These are phyloP conservation scores for Nesospiza acunhae DNA, from an alignment of 2,113 vertebrate genomes.

Conservation along the genomic window DNA sequence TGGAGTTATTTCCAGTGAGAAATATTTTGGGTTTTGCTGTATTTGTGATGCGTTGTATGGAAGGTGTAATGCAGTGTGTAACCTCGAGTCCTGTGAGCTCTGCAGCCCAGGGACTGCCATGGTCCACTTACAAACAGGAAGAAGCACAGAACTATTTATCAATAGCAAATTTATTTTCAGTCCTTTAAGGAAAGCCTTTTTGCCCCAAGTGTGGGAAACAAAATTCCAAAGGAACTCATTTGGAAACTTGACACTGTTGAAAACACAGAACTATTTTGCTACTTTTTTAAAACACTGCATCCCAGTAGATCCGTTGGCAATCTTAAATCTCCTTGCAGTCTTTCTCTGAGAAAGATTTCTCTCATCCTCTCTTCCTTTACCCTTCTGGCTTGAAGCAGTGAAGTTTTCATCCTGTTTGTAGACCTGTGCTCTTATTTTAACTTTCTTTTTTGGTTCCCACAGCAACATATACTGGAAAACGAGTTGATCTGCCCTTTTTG, in stretches of 20 bases:
- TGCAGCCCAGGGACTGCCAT: neutral
- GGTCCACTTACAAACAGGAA: constrained; percentile 23
- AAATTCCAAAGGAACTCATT: constrained; percentile 20
- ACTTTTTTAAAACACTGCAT: neutral
- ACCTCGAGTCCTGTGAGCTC: neutral
- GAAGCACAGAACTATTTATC: neutral
- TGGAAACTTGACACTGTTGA: neutral
- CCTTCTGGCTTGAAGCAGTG: neutral
- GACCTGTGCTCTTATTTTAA: constrained; percentile 17
- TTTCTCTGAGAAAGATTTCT: constrained; percentile 17
- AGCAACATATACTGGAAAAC: constrained; percentile 30
- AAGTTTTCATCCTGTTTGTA: constrained; percentile 34
- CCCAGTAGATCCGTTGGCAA: neutral
- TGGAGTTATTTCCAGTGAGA: constrained; percentile 9
- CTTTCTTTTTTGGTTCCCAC: neutral
- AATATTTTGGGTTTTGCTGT: neutral
- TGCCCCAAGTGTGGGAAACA: neutral
- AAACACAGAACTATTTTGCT: constrained; percentile 14
- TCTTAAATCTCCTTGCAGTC: neutral
- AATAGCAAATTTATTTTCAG: neutral
- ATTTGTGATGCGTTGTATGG: neutral
- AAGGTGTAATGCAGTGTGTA: neutral
- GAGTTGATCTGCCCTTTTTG: neutral
- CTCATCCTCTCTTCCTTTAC: neutral
- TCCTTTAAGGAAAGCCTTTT: neutral